phyloP scores from a whole-genome alignment of 2,113 vertebrate species.

The Calypte anna region DNA sequence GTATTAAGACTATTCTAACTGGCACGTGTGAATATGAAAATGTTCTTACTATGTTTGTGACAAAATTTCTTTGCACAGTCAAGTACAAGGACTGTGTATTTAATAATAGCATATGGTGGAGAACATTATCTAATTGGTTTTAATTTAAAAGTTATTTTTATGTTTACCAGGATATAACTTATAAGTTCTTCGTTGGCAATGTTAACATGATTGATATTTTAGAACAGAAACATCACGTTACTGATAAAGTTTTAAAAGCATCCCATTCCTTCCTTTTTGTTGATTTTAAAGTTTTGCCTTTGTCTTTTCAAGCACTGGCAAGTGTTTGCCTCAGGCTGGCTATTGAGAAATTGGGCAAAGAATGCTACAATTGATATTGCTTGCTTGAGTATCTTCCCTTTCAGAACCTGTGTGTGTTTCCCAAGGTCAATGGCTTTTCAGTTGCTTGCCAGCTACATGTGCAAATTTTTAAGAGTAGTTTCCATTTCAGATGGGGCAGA shows the following conservation, averaged over 20 bases:
- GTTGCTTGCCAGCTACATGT: not conserved
- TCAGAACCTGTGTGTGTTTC: not conserved
- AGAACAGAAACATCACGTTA: not conserved
- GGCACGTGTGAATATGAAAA: rapidly evolving
- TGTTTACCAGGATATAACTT: not conserved
- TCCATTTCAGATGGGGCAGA: slow-evolving; percentile 4
- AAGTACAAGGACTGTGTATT: not conserved
- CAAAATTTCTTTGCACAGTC: not conserved
- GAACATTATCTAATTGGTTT: not conserved
- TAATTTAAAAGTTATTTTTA: not conserved
- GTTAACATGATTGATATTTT: not conserved
- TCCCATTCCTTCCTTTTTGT: not conserved
- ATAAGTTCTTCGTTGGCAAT: not conserved
- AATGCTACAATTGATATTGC: not conserved
- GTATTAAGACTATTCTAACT: not conserved
- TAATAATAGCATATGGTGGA: not conserved
- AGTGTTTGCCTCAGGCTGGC: not conserved
- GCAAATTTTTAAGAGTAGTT: not conserved
- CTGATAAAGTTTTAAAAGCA: not conserved
- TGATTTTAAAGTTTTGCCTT: not conserved
- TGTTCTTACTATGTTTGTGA: not conserved
- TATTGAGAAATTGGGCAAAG: not conserved
- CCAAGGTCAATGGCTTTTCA: slow-evolving; percentile 10
- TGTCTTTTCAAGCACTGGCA: not conserved
- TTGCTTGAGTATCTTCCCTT: slow-evolving; percentile 6